Base-by-base conservation (phyloP, 1,140 invertebrate species). In the Drosophila sp. region DNA sequence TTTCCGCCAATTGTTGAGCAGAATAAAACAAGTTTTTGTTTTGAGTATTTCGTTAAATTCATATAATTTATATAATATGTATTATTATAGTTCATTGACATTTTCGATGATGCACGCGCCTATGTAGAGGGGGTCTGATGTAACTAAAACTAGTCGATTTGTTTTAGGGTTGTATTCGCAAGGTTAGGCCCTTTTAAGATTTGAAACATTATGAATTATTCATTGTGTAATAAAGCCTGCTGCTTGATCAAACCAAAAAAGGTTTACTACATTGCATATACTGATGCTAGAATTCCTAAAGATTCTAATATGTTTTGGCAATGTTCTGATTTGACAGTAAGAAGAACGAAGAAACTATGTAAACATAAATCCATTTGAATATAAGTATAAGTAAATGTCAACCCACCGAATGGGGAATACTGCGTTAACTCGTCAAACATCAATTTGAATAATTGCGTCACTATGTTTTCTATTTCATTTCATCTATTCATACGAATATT, bases 11-110 rank as follows among this genome's bases (percentile, higher is more conserved):
- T 47, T 47, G 44, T 47, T 47, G 44, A 47, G 44, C 44, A 17
- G 23, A 47, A 47, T 47, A 25, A 47, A 47, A 47, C 44, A 50
- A 25, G 44, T 50, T 50, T 50, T 10, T 27, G 8, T 50, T 50
- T 50, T 27, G 2, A 50, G 7, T 50, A 7, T 50, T 50, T 27
- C 7, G 6, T 25, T 47, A 47, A 47, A 25, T 27, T 50, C 8
- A 10, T 50, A 50, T 50, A 25, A 27, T 50, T 50, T 50, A 50
- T 50, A 50, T 50, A 50, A 50, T 50, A 50, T 50, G 25, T 50
- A 50, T 50, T 27, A 50, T 50, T 7, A 50, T 50, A 50, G 44
- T 50, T 50, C 44, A 27, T 50, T 50, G 44, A 50, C 44, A 27
- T 25, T 50, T 23, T 7, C 6, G 5, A 7, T 10, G 44, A 25